Conservation (phyloP, 2,797 vertebrate genomes). For the Hyperoplus lanceolatus region DNA sequence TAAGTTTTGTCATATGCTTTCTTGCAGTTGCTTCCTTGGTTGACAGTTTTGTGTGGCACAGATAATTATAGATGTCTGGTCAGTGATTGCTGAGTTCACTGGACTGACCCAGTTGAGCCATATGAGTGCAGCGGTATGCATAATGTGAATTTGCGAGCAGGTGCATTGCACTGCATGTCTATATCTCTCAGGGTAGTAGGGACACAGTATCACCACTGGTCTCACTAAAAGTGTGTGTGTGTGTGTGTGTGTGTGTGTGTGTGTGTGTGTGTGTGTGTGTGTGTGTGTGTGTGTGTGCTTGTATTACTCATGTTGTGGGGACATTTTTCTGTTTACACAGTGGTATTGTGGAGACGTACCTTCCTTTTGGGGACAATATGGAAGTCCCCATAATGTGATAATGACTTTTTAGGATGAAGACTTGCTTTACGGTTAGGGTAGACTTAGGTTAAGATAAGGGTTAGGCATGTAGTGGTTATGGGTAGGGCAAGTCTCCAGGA, state of each 20-base stretch:
- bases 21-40: slow-evolving; percentile 19
- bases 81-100: slow-evolving; percentile 11
- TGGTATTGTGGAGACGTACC: no score
- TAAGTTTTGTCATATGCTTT: neutral
- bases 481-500: no score
- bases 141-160: slow-evolving; percentile 43
- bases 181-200: neutral
- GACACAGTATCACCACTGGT: neutral
- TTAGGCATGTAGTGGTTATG: no score
- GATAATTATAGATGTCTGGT: slow-evolving; percentile 57
- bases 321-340: no score
- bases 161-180: slow-evolving; percentile 27
- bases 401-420: no score
- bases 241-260: no score
- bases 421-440: no score
- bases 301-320: no score
- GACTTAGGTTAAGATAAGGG: no score
- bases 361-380: no score
- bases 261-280: neutral
- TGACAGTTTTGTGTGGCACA: slow-evolving; percentile 8
- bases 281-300: neutral
- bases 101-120: slow-evolving; percentile 44
- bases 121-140: slow-evolving; percentile 18
- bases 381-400: no score
- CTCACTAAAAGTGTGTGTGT: neutral